phyloP scores from a whole-genome alignment of 2,888 invertebrate species.

The Orchesella flavescens region DNA sequence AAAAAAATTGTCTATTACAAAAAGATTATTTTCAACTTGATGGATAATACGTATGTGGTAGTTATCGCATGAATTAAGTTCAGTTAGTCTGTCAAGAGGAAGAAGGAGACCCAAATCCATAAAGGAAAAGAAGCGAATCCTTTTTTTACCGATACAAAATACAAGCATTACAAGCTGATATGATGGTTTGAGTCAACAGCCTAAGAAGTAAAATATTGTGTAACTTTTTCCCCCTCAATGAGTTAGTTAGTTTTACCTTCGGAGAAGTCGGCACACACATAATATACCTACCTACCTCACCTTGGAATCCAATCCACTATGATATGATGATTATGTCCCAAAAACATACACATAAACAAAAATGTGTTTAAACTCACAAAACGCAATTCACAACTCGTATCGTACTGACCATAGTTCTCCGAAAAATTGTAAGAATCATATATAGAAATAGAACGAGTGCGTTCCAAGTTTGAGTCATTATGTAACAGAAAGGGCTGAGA shows the following conservation, averaged over 20 bases:
- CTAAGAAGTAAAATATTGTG: constrained; percentile 42
- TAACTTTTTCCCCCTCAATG: constrained; percentile 50
- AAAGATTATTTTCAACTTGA: constrained; percentile 60
- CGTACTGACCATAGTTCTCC: background rate
- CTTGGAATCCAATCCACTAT: too few species aligned
- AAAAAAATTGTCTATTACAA: constrained; percentile 42
- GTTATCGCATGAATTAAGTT: constrained; percentile 66
- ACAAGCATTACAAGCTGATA: constrained; percentile 13
- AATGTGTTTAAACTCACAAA: constrained; percentile 18
- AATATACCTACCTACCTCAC: constrained; percentile 30
- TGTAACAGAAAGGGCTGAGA: constrained; percentile 9
- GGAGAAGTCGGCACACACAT: background rate
- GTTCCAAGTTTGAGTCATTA: background rate
- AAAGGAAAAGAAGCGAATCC: constrained; percentile 46
- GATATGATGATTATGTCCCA: constrained; percentile 3
- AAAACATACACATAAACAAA: constrained; percentile 48
- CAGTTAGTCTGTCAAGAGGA: constrained; percentile 55
- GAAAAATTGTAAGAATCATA: too few species aligned
- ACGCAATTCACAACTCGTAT: constrained; percentile 10
- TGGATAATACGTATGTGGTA: constrained; percentile 66
- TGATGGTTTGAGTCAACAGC: background rate
- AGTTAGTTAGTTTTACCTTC: constrained; percentile 29
- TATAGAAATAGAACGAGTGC: background rate
- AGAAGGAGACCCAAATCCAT: constrained; percentile 32
- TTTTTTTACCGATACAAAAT: constrained; percentile 45